phyloP scores from a whole-genome alignment of 2,797 vertebrate genomes.

The Scleropages formosus region DNA sequence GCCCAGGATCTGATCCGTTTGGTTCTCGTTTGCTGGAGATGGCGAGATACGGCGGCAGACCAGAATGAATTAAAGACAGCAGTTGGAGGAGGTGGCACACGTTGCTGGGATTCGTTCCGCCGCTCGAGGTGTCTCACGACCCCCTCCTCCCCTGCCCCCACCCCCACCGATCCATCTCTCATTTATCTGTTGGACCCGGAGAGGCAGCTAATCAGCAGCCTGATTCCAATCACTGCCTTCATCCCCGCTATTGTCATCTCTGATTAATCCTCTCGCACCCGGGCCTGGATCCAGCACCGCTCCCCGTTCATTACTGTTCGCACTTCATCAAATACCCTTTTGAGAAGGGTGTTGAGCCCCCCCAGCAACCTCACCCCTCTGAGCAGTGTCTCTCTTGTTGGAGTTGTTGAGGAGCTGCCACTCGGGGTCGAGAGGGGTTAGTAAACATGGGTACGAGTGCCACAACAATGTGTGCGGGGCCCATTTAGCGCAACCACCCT shows the following conservation, averaged over 20 bases:
- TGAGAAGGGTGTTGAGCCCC: slow-evolving; percentile 3
- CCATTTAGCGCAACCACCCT: too few species aligned
- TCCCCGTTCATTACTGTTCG: slow-evolving; percentile 15
- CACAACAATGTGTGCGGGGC: too few species aligned
- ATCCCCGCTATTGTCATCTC: slow-evolving; percentile 3
- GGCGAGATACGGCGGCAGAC: neutral
- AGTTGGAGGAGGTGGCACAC: neutral
- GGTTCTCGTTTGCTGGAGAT: neutral
- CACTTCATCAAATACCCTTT: slow-evolving; percentile 28
- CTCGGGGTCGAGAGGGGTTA: neutral
- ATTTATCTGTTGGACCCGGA: slow-evolving; percentile 16
- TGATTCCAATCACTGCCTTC: slow-evolving; percentile 30
- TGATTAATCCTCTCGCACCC: slow-evolving; percentile 15
- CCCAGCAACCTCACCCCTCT: neutral
- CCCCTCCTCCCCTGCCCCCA: neutral
- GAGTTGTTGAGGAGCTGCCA: neutral
- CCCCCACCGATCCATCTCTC: neutral
- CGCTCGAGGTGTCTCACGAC: slow-evolving; percentile 8
- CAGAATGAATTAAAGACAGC: neutral
- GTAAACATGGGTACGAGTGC: neutral
- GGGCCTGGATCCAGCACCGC: slow-evolving; percentile 9
- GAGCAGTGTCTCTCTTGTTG: neutral
- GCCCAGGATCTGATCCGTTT: neutral
- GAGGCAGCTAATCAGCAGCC: slow-evolving; percentile 22
- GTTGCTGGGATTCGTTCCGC: neutral